Conservation (phyloP, 2,888 invertebrate genomes). For the Eupithecia vulgata region DNA sequence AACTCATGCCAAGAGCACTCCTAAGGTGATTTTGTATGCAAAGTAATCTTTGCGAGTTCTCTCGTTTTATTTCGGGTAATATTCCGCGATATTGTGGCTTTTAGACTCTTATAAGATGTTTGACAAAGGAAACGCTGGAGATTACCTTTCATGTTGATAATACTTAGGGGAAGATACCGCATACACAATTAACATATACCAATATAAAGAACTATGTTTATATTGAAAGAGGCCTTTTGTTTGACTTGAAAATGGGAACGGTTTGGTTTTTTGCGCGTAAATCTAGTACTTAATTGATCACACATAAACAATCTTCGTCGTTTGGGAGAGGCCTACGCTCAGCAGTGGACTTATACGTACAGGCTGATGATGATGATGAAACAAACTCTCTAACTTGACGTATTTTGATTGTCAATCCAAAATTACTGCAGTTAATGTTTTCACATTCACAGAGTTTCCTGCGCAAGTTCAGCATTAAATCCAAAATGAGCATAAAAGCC, state of each 20-base stretch:
- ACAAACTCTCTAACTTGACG: background rate
- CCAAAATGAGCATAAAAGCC: background rate
- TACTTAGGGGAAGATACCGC: conserved; percentile 7
- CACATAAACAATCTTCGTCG: background rate
- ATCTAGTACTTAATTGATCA: background rate
- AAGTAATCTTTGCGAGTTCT: conserved; percentile 41
- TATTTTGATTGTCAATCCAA: background rate
- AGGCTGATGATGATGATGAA: too few relatives aligned
- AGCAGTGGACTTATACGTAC: too few relatives aligned
- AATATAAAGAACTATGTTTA: conserved; percentile 11
- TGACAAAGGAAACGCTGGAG: conserved; percentile 34
- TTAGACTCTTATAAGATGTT: conserved; percentile 36
- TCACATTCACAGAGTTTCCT: background rate
- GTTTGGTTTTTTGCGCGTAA: too few relatives aligned
- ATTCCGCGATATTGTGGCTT: conserved; percentile 36
- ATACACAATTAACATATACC: conserved; percentile 4
- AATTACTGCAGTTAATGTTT: background rate
- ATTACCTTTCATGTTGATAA: conserved; percentile 33
- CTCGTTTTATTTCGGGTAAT: conserved; percentile 40
- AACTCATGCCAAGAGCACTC: conserved; percentile 12
- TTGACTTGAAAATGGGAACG: background rate
- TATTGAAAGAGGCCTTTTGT: background rate
- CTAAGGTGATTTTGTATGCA: conserved; percentile 41
- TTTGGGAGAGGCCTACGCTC: too few relatives aligned
- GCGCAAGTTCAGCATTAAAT: background rate